phyloP scores from a whole-genome alignment of 92 coral and sea anemone genomes.

The Pocillopora grandis region DNA sequence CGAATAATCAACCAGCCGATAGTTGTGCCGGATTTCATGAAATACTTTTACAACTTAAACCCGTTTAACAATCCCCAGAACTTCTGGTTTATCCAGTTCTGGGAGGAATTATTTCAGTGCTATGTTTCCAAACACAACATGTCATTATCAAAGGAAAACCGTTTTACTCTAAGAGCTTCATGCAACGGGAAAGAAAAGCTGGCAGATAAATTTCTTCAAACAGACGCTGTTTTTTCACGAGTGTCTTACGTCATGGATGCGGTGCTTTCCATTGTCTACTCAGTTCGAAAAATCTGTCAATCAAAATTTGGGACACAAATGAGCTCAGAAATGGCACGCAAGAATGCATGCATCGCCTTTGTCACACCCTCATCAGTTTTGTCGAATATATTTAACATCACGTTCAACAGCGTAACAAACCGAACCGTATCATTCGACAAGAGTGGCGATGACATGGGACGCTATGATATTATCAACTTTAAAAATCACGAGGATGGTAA shows the following conservation, averaged over 20 bases:
- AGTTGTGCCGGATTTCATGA: constrained; percentile 53
- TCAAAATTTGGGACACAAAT: not conserved
- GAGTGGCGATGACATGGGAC: constrained; percentile 56
- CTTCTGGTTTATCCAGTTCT: constrained; percentile 66
- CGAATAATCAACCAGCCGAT: constrained; percentile 58
- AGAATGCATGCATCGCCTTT: constrained; percentile 29
- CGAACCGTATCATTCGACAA: constrained; percentile 57
- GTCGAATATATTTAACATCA: constrained; percentile 39
- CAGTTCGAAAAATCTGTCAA: constrained; percentile 48
- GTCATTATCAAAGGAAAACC: not conserved
- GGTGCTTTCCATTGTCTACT: constrained; percentile 65
- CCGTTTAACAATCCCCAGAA: constrained; percentile 51
- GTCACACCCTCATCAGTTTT: constrained; percentile 37
- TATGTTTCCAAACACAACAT: constrained; percentile 13
- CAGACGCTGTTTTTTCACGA: constrained; percentile 52
- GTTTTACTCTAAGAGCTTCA: not conserved
- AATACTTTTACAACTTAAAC: constrained; percentile 56
- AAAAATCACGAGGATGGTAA: not conserved
- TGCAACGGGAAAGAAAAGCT: constrained; percentile 28
- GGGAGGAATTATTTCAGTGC: constrained; percentile 69
- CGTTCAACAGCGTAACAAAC: constrained; percentile 46
- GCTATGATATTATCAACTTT: constrained; percentile 46
- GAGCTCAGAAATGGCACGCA: constrained; percentile 2
- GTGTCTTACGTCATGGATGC: constrained; percentile 73
- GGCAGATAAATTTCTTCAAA: constrained; percentile 4